phyloP scores from a whole-genome alignment of 2,888 invertebrate species.

The Cabera pusaria region DNA sequence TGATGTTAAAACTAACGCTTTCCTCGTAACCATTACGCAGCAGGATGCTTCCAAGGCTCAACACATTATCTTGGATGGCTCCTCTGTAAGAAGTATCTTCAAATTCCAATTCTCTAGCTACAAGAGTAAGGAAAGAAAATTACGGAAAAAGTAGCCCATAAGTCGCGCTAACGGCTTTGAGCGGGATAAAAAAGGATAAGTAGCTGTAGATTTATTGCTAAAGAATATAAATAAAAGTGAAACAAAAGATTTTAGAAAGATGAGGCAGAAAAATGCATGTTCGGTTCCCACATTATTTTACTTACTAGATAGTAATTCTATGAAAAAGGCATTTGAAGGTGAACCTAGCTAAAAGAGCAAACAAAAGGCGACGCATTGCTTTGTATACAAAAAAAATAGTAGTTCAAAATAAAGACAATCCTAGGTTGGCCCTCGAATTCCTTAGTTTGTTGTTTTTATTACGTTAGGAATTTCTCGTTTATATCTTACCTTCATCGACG shows the following conservation, averaged over 20 bases:
- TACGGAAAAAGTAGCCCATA: slow-evolving; percentile 24
- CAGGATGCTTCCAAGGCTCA: slow-evolving; percentile 45
- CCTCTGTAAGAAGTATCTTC: slow-evolving; percentile 53
- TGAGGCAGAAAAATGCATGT: slow-evolving; percentile 6
- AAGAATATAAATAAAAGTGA: slow-evolving; percentile 17
- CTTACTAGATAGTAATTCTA: background rate
- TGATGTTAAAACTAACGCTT: slow-evolving; percentile 45
- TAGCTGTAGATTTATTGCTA: slow-evolving; percentile 25
- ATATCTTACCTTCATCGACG: too few species aligned
- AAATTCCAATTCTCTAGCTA: slow-evolving; percentile 60
- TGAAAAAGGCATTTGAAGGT: too few species aligned
- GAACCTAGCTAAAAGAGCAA: too few species aligned
- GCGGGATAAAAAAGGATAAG: slow-evolving; percentile 20
- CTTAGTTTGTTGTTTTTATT: too few species aligned
- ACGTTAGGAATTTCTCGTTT: too few species aligned
- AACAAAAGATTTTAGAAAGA: slow-evolving; percentile 11
- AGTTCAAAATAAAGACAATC: too few species aligned
- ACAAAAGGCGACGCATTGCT: too few species aligned
- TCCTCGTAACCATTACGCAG: slow-evolving; percentile 47
- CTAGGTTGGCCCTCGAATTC: too few species aligned
- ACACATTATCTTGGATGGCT: slow-evolving; percentile 41
- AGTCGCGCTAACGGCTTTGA: slow-evolving; percentile 19
- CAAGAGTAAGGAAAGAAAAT: slow-evolving; percentile 28
- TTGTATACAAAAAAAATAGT: too few species aligned
- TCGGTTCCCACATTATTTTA: background rate